Percentiles rank a stretch among this genome's conserved stretches.
These are phyloP conservation scores for Manis javanica DNA, from an alignment of 2,797 vertebrate genomes.

Conservation along the genomic window DNA sequence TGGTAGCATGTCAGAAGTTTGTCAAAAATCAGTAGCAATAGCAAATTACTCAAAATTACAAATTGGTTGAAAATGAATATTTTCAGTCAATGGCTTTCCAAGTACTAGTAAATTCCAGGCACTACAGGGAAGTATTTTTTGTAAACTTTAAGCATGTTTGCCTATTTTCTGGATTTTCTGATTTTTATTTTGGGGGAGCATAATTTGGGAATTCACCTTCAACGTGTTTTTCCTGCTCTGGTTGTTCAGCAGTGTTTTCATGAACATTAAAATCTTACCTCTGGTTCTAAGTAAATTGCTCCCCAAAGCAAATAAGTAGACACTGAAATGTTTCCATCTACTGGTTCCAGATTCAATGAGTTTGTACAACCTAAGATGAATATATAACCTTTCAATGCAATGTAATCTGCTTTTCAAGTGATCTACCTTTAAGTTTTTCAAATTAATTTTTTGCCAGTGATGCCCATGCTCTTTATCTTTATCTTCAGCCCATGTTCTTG, in stretches of 20 bases:
- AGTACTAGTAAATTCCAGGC: slow-evolving; percentile 11
- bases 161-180: slow-evolving; percentile 39
- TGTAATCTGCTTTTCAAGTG: slow-evolving; percentile 42
- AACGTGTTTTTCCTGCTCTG: background rate
- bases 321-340: slow-evolving; percentile 55
- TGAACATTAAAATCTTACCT: slow-evolving; percentile 60
- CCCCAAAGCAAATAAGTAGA: slow-evolving; percentile 39
- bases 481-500: slow-evolving; percentile 5
- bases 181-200: background rate
- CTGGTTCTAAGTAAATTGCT: slow-evolving; percentile 58
- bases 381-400: slow-evolving; percentile 24
- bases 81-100: background rate
- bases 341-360: slow-evolving; percentile 46
- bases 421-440: slow-evolving; percentile 52
- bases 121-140: background rate
- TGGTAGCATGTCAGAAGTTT: background rate
- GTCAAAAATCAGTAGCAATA: slow-evolving; percentile 3
- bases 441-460: background rate
- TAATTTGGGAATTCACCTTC: slow-evolving; percentile 57
- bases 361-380: slow-evolving; percentile 17
- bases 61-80: slow-evolving; percentile 20
- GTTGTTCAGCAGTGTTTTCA: slow-evolving; percentile 44
- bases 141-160: background rate
- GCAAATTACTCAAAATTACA: slow-evolving; percentile 45
- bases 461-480: background rate